Base-by-base conservation (phyloP, 1,140 invertebrate genomes). In the Ostrea edulis region DNA sequence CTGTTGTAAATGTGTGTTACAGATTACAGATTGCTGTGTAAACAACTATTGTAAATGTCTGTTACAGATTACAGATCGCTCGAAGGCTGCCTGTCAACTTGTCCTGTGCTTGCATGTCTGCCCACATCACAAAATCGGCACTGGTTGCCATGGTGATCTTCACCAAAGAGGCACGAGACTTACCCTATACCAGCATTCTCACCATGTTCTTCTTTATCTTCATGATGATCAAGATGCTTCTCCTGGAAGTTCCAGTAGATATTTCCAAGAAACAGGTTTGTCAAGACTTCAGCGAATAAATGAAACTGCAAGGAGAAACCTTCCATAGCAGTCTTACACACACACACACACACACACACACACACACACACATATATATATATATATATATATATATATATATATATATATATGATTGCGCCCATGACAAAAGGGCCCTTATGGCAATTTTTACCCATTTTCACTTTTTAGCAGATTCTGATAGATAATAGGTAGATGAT, bases 11-110 rank as follows among this genome's bases (percentile, higher is more conserved):
- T n/a, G n/a, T n/a, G n/a, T n/a, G n/a, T n/a, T n/a, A n/a, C n/a
- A n/a, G n/a, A n/a, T n/a, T n/a, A n/a, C 35, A 44, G 35, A 44
- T 44, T 5, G 35, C 35, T n/a, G n/a, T 0, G n/a, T 62, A 17
- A 55, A 55, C 14, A 55, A 12, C 17, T 20, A 58, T 14, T 58
- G 0, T 25, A 71, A 71, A 77, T 35, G 68, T 25, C 35, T 20
- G 22, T 86, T 81, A 2, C 52, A 92, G 92, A 62, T 86, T 92
- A 68, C 85, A 92, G 17, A 55, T 90, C 0, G 86, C 90, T 17
- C 88, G 89, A 52, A 91, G 90, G 51, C 86, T 93, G 7, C 86
- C 90, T 12, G 65, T 84, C 22, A 87, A 87, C 22, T 58, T 89
- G 0, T 71, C 86, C 11, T 89, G 86, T 87, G 84, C 84, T 44